Evolutionary conservation across 1,140 invertebrate species (phyloP).

Genomic region (Ditylenchus dipsaci): DNA sequence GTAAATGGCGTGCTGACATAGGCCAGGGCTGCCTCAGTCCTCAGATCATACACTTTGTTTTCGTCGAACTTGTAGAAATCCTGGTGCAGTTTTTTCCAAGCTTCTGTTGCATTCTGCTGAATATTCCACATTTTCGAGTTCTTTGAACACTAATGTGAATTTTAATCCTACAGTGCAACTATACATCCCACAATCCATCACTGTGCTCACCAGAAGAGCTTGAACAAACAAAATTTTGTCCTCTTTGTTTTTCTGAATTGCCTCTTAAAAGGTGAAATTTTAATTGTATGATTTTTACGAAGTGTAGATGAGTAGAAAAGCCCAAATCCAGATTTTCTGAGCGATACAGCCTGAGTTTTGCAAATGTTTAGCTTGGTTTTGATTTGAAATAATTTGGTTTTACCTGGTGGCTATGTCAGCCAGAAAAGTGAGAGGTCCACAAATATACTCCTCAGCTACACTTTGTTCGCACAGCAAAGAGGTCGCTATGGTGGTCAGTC

Average conservation of each 20-base stretch:
- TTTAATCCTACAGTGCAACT: conserved; percentile 10
- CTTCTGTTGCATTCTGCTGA: conserved; percentile 20
- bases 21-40: conserved; percentile 22
- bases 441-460: conserved; percentile 37
- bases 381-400: too few species aligned
- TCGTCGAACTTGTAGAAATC: conserved; percentile 21
- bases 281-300: not conserved
- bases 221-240: conserved; percentile 15
- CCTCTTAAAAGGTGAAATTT: too few species aligned
- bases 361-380: not conserved
- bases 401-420: conserved; percentile 3
- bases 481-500: conserved; percentile 34
- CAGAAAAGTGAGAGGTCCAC: conserved; percentile 12
- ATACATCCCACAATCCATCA: conserved; percentile 14
- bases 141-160: conserved; percentile 1
- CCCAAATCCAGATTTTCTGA: not conserved
- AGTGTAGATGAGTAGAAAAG: not conserved
- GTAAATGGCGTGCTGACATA: conserved; percentile 24
- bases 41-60: conserved; percentile 13
- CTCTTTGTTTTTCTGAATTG: conserved; percentile 7
- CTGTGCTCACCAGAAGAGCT: conserved; percentile 1
- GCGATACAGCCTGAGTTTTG: not conserved
- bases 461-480: conserved; percentile 39
- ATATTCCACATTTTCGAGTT: conserved; percentile 1
- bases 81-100: conserved; percentile 27